These are phyloP conservation scores for Clarias platycephalus DNA, from an alignment of 2,797 vertebrate species.

Conservation along the genomic window DNA sequence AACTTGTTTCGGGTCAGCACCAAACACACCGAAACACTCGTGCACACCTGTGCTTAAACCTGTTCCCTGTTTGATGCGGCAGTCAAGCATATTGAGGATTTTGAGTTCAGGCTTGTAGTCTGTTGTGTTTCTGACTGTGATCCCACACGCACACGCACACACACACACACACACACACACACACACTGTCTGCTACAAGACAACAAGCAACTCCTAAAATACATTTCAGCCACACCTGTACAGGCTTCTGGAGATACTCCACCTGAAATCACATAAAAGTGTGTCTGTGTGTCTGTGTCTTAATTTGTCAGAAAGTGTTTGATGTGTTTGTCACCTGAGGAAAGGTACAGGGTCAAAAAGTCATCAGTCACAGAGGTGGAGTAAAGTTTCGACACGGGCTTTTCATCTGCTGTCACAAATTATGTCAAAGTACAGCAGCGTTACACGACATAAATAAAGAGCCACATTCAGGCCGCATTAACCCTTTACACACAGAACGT, in stretches of 20 bases:
- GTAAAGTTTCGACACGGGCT: background rate
- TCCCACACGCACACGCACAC: no score
- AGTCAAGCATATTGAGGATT: background rate
- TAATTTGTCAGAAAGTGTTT: slow-evolving; percentile 16
- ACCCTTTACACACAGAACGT: background rate
- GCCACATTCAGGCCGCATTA: background rate
- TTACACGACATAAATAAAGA: background rate
- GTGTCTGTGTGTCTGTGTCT: slow-evolving; percentile 22
- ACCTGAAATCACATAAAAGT: no score
- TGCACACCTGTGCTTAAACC: background rate
- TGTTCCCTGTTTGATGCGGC: background rate
- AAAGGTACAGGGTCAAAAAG: slow-evolving; percentile 39
- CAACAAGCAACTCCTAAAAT: background rate
- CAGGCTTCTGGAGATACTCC: no score
- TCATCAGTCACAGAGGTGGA: slow-evolving; percentile 30
- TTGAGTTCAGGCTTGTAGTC: background rate
- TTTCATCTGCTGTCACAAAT: slow-evolving; percentile 15
- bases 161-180: background rate
- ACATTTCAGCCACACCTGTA: slow-evolving; percentile 28
- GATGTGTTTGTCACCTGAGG: slow-evolving; percentile 36
- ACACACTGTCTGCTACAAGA: background rate
- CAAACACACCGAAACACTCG: background rate
- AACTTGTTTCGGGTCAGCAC: background rate
- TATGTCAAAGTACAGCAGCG: background rate
- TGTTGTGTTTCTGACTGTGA: background rate